A percentile compares a stretch with the other conserved stretches of the same genome.
Evolutionary conservation across 2,113 vertebrate genomes (phyloP).

Genomic region (Tenrec ecaudatus): DNA sequence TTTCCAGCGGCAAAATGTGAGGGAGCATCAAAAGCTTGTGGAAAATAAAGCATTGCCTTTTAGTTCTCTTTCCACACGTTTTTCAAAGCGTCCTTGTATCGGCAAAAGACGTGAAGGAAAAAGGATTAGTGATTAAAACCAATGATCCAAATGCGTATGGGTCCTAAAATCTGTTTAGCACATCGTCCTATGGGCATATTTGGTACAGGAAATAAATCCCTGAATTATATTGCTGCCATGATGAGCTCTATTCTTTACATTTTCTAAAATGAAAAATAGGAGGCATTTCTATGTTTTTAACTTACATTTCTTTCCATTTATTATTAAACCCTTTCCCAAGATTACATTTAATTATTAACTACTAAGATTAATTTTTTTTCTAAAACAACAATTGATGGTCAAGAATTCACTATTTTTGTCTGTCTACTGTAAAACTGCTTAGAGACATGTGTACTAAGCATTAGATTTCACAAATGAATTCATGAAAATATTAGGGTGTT

Average conservation of each 20-base stretch:
- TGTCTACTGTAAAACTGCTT: not conserved
- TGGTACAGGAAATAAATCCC: not conserved
- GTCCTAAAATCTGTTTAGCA: not conserved
- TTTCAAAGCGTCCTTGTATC: too few species aligned
- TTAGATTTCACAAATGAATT: constrained; percentile 15
- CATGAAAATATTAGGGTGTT: constrained; percentile 8
- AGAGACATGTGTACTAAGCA: not conserved
- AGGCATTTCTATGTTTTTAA: not conserved
- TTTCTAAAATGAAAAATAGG: constrained; percentile 29
- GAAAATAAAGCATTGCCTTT: not conserved
- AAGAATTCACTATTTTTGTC: constrained; percentile 34
- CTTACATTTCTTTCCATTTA: not conserved
- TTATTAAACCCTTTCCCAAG: not conserved
- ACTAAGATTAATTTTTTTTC: constrained; percentile 12
- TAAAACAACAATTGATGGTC: not conserved
- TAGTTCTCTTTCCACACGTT: too few species aligned
- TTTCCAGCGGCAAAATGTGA: not conserved
- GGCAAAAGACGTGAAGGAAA: too few species aligned
- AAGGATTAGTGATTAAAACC: too few species aligned
- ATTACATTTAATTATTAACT: not conserved
- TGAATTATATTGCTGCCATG: not conserved
- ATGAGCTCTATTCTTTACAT: not conserved
- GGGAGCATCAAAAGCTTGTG: not conserved
- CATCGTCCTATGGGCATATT: not conserved
- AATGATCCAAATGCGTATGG: not conserved